A percentile compares a stretch with the other conserved stretches of the same genome.
Conservation (phyloP, 2,888 invertebrate genomes). For the Drosophila diplacantha region DNA sequence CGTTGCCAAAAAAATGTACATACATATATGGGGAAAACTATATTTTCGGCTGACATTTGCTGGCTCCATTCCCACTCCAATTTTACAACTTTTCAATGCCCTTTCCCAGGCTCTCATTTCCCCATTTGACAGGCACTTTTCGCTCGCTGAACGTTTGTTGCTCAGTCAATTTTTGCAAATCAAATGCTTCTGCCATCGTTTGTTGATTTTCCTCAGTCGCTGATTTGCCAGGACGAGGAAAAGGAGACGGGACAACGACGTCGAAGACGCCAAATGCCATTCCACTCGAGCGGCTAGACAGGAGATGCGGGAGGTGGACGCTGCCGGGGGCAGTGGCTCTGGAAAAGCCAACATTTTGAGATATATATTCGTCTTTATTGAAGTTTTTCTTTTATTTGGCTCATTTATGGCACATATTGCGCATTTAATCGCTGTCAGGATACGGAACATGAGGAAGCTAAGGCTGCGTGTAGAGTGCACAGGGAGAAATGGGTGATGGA, state of each 20-base stretch:
- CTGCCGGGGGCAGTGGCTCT: not conserved
- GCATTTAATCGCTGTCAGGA: constrained; percentile 65
- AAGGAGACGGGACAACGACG: not conserved
- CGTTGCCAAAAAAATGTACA: constrained; percentile 47
- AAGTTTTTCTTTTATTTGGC: constrained; percentile 59
- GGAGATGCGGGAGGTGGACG: not conserved
- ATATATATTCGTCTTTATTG: constrained; percentile 50
- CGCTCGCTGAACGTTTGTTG: constrained; percentile 43
- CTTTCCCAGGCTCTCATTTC: constrained; percentile 22
- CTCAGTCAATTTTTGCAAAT: constrained; percentile 69
- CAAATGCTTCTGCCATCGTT: constrained; percentile 48
- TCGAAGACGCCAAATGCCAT: constrained; percentile 41
- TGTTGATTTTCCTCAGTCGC: constrained; percentile 41
- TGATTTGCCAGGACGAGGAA: constrained; percentile 49
- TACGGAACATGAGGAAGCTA: constrained; percentile 22
- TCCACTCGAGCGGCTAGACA: constrained; percentile 37
- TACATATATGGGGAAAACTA: constrained; percentile 26
- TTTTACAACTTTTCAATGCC: constrained; percentile 51
- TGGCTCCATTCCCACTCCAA: constrained; percentile 41
- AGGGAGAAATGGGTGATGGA: not conserved
- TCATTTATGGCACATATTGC: constrained; percentile 71
- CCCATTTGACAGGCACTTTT: constrained; percentile 67
- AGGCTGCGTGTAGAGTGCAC: constrained; percentile 13
- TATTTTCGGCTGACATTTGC: constrained; percentile 36
- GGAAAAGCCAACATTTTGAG: constrained; percentile 17